A percentile compares a stretch with the other conserved stretches of the same genome.
Evolutionary conservation across 2,113 vertebrate species (phyloP).

Genomic region (Chloebia gouldiae): DNA sequence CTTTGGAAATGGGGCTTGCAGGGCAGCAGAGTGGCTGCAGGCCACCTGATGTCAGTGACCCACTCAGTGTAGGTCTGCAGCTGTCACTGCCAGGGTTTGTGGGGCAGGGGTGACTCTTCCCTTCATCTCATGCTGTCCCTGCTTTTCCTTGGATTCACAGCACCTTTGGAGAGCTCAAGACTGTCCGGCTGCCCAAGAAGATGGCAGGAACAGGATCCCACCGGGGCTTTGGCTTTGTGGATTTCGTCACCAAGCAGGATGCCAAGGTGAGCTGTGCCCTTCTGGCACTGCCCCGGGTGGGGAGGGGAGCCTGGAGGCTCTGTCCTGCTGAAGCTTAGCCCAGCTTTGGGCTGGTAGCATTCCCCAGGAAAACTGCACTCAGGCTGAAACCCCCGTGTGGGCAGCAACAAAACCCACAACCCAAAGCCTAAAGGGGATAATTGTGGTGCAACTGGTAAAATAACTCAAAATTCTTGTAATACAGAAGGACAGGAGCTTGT

Average conservation of each 20-base stretch:
- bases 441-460: neutral
- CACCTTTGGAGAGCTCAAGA: conserved; percentile 96
- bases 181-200: conserved; percentile 92
- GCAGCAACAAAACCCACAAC: neutral
- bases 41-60: too few species aligned
- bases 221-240: conserved; percentile 93
- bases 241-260: conserved; percentile 95
- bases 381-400: fast-evolving
- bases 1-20: neutral
- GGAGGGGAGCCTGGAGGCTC: neutral
- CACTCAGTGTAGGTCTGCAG: fast-evolving
- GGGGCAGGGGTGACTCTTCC: neutral
- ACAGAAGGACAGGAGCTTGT: neutral
- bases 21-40: neutral
- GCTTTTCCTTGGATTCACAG: conserved; percentile 55
- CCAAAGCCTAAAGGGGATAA: fast-evolving
- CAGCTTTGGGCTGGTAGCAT: neutral
- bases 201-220: conserved; percentile 84
- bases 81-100: too few species aligned
- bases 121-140: neutral
- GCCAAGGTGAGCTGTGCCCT: conserved; percentile 84
- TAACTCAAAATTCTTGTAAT: neutral
- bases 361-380: neutral
- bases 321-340: neutral
- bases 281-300: neutral